A percentile compares a stretch with the other conserved stretches of the same genome.
Evolutionary conservation across 2,797 vertebrate species (phyloP).

Genomic region (Onychomys arenicola): DNA sequence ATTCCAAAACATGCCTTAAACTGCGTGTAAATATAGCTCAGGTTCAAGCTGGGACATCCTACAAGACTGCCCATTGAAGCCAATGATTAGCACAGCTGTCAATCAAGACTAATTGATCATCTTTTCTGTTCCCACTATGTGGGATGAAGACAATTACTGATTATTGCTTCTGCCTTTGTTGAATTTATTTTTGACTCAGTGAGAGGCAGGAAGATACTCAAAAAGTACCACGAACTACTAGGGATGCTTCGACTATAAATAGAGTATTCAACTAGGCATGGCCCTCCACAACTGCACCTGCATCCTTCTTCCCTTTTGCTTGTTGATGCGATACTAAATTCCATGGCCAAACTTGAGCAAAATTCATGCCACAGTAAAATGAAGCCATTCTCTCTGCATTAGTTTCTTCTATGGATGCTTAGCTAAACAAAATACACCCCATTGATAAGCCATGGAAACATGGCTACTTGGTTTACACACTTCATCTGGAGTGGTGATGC

Average conservation of each 20-base stretch:
- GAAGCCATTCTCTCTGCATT: neutral
- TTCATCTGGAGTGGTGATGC: neutral
- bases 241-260: constrained; percentile 39
- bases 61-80: constrained; percentile 15
- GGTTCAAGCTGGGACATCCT: constrained; percentile 53
- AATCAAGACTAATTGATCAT: constrained; percentile 67
- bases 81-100: constrained; percentile 46
- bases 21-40: constrained; percentile 31
- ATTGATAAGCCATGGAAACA: neutral
- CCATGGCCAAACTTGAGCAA: constrained; percentile 10
- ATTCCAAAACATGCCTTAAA: constrained; percentile 46
- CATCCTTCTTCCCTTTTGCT: constrained; percentile 19
- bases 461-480: neutral
- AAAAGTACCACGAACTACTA: constrained; percentile 48
- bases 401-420: neutral
- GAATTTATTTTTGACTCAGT: constrained; percentile 73
- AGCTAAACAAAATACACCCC: constrained; percentile 9
- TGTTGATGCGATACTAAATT: constrained; percentile 34
- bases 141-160: constrained; percentile 64
- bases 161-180: constrained; percentile 64
- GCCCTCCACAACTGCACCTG: neutral
- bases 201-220: constrained; percentile 53
- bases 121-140: constrained; percentile 21
- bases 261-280: constrained; percentile 28
- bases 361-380: neutral